Evolutionary conservation across 1,140 invertebrate species (phyloP).

Genomic region (Procambarus clarkii): DNA sequence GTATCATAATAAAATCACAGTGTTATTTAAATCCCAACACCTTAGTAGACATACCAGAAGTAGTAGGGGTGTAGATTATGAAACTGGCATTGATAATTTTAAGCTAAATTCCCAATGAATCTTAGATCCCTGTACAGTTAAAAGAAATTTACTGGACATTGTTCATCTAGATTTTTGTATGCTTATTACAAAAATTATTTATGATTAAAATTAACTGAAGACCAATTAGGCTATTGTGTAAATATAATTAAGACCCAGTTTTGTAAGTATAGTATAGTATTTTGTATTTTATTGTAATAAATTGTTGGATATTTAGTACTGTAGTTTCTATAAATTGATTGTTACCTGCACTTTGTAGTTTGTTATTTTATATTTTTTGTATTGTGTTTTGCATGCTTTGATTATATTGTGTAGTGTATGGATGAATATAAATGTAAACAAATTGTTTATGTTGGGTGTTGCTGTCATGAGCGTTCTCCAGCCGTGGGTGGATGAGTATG

Average conservation of each 20-base stretch:
- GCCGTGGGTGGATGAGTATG: neutral
- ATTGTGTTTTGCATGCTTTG: slow-evolving; percentile 37
- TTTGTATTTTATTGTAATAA: slow-evolving; percentile 22
- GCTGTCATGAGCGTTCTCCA: slow-evolving; percentile 16
- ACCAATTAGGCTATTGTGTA: neutral
- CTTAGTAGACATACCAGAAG: neutral
- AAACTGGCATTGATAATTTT: neutral
- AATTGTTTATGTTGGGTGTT: slow-evolving; percentile 18
- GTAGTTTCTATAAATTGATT: slow-evolving; percentile 5
- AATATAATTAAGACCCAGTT: neutral
- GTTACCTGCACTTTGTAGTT: slow-evolving; percentile 17
- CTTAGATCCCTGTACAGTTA: neutral
- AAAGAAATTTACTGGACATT: neutral
- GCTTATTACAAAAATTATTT: neutral
- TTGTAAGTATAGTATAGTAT: neutral
- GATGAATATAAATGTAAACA: slow-evolving; percentile 27
- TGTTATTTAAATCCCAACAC: neutral
- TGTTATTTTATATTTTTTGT: slow-evolving; percentile 11
- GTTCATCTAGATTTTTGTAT: neutral
- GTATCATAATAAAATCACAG: neutral
- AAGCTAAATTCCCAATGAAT: neutral
- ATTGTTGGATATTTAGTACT: slow-evolving; percentile 18
- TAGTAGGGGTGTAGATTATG: neutral
- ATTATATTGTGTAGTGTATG: slow-evolving; percentile 35
- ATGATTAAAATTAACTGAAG: neutral